Conservation (phyloP, 2,113 vertebrate species). For the Corvus hawaiiensis region DNA sequence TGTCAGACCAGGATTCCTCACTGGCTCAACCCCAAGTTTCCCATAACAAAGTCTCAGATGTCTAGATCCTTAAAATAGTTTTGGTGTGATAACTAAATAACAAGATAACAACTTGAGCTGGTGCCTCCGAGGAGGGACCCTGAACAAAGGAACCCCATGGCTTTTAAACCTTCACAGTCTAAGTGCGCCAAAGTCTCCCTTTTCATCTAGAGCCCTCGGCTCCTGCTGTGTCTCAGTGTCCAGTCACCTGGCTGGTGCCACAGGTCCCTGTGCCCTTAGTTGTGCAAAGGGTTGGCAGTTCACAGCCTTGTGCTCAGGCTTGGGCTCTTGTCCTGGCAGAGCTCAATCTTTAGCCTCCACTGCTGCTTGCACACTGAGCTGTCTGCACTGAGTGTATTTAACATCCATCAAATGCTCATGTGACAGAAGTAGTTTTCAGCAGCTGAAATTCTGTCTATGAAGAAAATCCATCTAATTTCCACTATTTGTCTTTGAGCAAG, state of each 20-base stretch:
- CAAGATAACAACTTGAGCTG: neutral
- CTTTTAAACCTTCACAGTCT: neutral
- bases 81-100: neutral
- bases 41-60: neutral
- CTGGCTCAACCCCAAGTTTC: fast-evolving
- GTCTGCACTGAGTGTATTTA: neutral
- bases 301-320: fast-evolving
- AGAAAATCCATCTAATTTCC: neutral
- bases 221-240: neutral
- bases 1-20: neutral
- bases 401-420: neutral
- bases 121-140: neutral
- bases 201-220: fast-evolving
- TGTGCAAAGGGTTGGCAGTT: neutral
- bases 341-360: neutral
- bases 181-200: fast-evolving
- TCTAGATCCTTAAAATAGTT: neutral
- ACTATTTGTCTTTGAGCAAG: neutral
- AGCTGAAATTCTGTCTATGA: neutral
- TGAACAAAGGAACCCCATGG: neutral
- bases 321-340: neutral
- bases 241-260: fast-evolving
- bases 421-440: neutral
- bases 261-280: neutral
- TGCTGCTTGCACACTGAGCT: neutral